Evolutionary conservation across 2,797 vertebrate species (phyloP).

Genomic region (Danionella dracula): DNA sequence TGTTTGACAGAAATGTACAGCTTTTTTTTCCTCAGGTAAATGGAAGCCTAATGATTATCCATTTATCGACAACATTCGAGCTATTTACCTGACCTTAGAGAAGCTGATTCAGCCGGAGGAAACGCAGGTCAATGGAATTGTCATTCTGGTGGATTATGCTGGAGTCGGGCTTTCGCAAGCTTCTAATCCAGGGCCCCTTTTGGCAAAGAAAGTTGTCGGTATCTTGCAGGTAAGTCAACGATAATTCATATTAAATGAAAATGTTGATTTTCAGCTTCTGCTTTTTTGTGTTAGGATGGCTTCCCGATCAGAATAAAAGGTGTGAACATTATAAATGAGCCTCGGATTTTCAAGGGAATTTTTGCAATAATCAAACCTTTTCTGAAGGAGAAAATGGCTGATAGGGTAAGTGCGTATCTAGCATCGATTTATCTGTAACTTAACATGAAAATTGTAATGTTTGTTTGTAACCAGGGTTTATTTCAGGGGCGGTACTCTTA

Average conservation of each 20-base stretch:
- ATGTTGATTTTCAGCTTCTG: constrained; percentile 20
- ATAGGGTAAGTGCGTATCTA: constrained; percentile 75
- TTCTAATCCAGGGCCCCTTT: constrained; percentile 94
- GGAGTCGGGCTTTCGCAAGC: constrained; percentile 96
- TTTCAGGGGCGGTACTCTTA: no score
- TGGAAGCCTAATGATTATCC: constrained; percentile 93
- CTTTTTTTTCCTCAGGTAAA: constrained; percentile 69
- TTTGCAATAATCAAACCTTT: constrained; percentile 98
- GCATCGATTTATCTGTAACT: no score
- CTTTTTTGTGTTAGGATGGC: constrained; percentile 77
- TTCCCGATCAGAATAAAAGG: constrained; percentile 99
- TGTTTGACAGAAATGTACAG: no score
- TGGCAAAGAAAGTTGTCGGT: constrained; percentile 96
- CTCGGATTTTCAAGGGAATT: constrained; percentile 97
- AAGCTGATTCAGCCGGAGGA: constrained; percentile 97
- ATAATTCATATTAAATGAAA: neutral
- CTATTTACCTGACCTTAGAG: constrained; percentile 93
- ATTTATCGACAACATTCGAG: constrained; percentile 94
- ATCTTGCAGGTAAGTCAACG: constrained; percentile 89
- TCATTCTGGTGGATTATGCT: constrained; percentile 94
- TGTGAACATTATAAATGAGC: constrained; percentile 95
- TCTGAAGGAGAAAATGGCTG: constrained; percentile 97
- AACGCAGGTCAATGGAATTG: constrained; percentile 95
- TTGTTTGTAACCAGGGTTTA: no score
- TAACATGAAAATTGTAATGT: no score